Conservation (phyloP, 2,113 vertebrate species). For the Caracal caracal region DNA sequence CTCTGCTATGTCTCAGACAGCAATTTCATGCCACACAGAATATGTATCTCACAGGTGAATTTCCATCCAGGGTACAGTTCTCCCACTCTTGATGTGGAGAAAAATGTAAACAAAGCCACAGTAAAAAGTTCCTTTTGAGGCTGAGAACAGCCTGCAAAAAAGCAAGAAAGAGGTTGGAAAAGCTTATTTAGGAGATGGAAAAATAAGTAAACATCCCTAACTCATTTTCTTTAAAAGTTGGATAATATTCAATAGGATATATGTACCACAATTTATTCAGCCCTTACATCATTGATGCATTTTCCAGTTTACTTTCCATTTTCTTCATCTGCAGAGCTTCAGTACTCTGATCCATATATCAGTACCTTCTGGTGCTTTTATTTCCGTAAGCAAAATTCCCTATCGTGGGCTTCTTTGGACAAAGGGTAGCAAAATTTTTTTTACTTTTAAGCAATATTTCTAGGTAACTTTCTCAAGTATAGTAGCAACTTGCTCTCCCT, state of each 20-base stretch:
- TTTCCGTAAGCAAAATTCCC: slow-evolving; percentile 4
- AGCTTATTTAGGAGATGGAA: slow-evolving; percentile 7
- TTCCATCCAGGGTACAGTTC: slow-evolving; percentile 23
- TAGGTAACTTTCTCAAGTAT: slow-evolving; percentile 31
- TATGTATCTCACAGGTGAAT: slow-evolving; percentile 53
- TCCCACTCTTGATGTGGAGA: background rate
- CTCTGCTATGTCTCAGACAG: slow-evolving; percentile 6
- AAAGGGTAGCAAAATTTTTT: slow-evolving; percentile 2
- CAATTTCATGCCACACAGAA: slow-evolving; percentile 46
- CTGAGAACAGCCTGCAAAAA: background rate
- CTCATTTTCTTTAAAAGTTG: slow-evolving; percentile 21
- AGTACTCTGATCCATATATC: slow-evolving; percentile 4
- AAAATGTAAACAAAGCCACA: slow-evolving; percentile 32
- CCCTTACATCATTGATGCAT: slow-evolving; percentile 11
- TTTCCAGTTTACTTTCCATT: slow-evolving; percentile 48
- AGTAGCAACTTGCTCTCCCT: background rate
- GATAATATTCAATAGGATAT: background rate
- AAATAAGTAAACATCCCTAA: slow-evolving; percentile 41
- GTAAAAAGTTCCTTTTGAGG: slow-evolving; percentile 27
- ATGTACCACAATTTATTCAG: background rate
- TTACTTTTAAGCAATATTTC: background rate
- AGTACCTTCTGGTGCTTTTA: slow-evolving; percentile 17
- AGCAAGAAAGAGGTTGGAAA: background rate
- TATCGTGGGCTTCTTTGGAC: background rate
- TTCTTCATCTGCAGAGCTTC: background rate